phyloP scores from a whole-genome alignment of 2,888 invertebrate genomes.

The Lamproptera curius region DNA sequence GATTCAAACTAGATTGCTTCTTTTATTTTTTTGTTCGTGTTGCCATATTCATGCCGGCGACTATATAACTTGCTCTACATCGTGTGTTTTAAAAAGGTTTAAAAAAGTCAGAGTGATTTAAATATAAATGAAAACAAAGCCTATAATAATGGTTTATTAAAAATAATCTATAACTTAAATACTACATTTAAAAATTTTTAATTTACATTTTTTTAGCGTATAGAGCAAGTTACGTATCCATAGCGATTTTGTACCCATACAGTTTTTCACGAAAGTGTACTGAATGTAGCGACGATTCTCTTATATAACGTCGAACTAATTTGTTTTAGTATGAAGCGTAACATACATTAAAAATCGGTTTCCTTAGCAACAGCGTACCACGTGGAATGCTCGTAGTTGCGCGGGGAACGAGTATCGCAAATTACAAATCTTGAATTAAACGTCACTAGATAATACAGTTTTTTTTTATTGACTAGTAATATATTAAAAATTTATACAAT shows the following conservation, averaged over 20 bases:
- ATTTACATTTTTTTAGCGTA: neutral
- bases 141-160: neutral
- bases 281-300: constrained; percentile 1
- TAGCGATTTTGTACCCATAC: neutral
- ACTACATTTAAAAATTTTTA: neutral
- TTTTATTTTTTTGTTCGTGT: neutral
- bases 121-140: neutral
- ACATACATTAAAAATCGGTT: constrained; percentile 21
- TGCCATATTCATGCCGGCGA: too few relatives aligned
- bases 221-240: neutral
- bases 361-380: constrained; percentile 24
- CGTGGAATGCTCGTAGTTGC: neutral
- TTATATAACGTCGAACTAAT: constrained; percentile 18
- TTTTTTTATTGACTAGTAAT: neutral
- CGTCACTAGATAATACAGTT: neutral
- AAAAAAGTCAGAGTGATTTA: too few relatives aligned
- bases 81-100: too few relatives aligned
- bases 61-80: too few relatives aligned
- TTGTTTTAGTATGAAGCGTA: constrained; percentile 21
- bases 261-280: neutral
- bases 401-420: neutral
- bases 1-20: constrained; percentile 5
- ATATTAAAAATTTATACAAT: neutral
- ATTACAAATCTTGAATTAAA: neutral
- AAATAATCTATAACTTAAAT: neutral